A percentile compares a stretch with the other conserved stretches of the same genome.
phyloP scores from a whole-genome alignment of 2,113 vertebrate genomes.

The Rallus limicola region DNA sequence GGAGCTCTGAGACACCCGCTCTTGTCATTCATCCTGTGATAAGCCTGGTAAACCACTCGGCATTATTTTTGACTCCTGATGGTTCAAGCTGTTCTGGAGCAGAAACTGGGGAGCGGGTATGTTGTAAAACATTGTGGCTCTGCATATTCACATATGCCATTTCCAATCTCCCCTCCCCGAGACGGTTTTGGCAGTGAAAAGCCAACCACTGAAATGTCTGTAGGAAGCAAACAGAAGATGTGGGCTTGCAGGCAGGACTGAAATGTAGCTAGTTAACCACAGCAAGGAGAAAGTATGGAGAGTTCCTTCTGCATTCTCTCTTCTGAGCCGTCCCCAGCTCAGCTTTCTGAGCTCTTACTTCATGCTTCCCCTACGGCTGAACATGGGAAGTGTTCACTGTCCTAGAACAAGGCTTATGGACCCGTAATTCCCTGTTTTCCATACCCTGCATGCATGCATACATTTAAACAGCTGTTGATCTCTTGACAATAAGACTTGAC shows the following conservation, averaged over 20 bases:
- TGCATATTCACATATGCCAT: neutral
- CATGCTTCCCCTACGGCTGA: accelerated
- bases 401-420: neutral
- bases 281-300: neutral
- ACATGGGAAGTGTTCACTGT: neutral
- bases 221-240: neutral
- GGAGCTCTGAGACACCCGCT: neutral
- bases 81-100: neutral
- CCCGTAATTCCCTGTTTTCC: neutral
- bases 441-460: accelerated
- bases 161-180: neutral
- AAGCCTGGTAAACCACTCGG: neutral
- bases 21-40: neutral
- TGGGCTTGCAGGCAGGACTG: neutral
- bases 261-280: neutral
- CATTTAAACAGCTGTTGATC: neutral
- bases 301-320: neutral
- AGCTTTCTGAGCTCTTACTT: neutral
- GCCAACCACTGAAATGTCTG: neutral
- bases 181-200: neutral
- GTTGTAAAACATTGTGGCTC: neutral
- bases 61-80: neutral
- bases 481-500: neutral
- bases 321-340: too few species aligned
- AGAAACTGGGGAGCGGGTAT: neutral